Evolutionary conservation across 2,797 vertebrate species (phyloP), one percentile per base, ranked within the genome.

Genomic region (Phataginus tricuspis): DNA sequence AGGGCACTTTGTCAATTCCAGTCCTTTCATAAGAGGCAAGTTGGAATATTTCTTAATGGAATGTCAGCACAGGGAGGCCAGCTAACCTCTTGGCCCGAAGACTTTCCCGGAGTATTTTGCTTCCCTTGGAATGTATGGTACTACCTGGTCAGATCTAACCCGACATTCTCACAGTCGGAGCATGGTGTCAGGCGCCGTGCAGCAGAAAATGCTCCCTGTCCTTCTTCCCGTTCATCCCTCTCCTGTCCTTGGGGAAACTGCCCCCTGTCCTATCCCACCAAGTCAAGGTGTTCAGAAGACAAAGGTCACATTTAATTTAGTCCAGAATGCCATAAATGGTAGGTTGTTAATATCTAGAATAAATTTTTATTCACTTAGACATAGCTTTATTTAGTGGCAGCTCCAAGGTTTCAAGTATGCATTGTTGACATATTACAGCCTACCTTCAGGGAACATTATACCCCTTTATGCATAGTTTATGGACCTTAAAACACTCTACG

Each of bases 21-120:
- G 66, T 37, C 49, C 78, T 91, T 95, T 80, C 82, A 53, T 68
- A 51, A 95, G 90, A 66, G 11, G 25, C 39, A 85, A 89, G 4
- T 86, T 94, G 93, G 84, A 97, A 96, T 97, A 53, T 96, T 98
- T 95, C 84, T 96, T 89, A 96, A 94, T 90, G 90, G 93, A 97
- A 59, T 94, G 88, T 95, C 90, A 0, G 66, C 86, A 85, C 90
- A 93, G 90, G 95, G 95, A 97, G 97, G 96, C 94, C 96, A 95
- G 66, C 83, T 97, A 84, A 97, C 95, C 96, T 97, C 92, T 94
- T 95, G 93, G 53, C 93, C 83, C 55, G 87, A 95, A 90, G 42
- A 64, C 91, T 97, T 96, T 97, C 84, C 2, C 86, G 90, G 94
- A 97, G 97, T 96, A 91, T 93, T 96, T 82, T 91, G 94, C 94